Conservation (phyloP, 2,113 vertebrate genomes). For the Pandion haliaetus region DNA sequence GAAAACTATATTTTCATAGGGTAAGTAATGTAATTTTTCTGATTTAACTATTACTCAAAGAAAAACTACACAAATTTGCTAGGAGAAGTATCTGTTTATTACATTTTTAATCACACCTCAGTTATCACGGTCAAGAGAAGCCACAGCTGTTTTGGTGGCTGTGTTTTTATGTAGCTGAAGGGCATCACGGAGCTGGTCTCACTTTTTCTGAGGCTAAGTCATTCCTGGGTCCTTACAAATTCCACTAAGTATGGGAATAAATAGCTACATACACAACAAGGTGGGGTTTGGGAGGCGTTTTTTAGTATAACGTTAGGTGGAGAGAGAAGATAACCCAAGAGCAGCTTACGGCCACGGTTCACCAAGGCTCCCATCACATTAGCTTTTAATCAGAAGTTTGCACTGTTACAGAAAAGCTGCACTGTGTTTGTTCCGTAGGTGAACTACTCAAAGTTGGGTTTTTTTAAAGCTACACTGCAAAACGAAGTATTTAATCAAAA, state of each 20-base stretch:
- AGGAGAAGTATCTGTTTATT: slow-evolving; percentile 44
- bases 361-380: not conserved
- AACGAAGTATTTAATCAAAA: slow-evolving; percentile 79
- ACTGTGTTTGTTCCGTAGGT: not conserved
- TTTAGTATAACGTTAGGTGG: slow-evolving; percentile 32
- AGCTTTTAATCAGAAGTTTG: slow-evolving; percentile 38
- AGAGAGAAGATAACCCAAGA: slow-evolving; percentile 35
- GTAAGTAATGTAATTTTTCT: not conserved
- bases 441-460: not conserved
- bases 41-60: slow-evolving; percentile 23
- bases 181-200: not conserved
- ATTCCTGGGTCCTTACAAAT: slow-evolving; percentile 11
- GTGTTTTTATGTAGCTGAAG: not conserved
- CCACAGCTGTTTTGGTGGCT: not conserved
- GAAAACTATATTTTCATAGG: slow-evolving; percentile 3
- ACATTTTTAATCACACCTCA: slow-evolving; percentile 28
- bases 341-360: slow-evolving; percentile 8
- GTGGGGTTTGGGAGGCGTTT: not conserved
- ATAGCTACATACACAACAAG: slow-evolving; percentile 51
- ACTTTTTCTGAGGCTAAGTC: not conserved
- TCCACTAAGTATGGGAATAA: slow-evolving; percentile 58
- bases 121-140: slow-evolving; percentile 22
- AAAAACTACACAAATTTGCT: slow-evolving; percentile 18
- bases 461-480: slow-evolving; percentile 33
- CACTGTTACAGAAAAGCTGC: not conserved